Evolutionary conservation across 1,140 invertebrate genomes (phyloP).

Genomic region (Tyrophagus putrescentiae): DNA sequence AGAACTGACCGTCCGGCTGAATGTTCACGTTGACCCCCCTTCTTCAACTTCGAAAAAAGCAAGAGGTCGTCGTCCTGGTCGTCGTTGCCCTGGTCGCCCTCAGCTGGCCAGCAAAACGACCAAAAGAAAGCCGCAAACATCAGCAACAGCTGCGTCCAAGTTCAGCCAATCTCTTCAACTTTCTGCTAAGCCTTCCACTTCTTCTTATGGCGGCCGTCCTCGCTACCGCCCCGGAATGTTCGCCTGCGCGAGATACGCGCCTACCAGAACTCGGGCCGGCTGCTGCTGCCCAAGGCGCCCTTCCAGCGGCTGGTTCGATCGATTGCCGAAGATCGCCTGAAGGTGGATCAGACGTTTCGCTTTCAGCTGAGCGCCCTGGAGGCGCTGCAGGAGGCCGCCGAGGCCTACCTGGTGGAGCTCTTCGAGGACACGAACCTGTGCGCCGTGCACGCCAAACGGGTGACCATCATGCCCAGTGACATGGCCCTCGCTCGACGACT

Average conservation of each 20-base stretch:
- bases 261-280: conserved; percentile 35
- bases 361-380: conserved; percentile 20
- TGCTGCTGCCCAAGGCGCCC: conserved; percentile 31
- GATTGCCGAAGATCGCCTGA: conserved; percentile 13
- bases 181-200: no score
- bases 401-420: conserved; percentile 31
- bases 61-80: no score
- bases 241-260: conserved; percentile 34
- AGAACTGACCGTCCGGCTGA: no score
- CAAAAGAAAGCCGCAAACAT: no score
- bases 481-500: conserved; percentile 29
- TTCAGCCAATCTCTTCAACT: no score
- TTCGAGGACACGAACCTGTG: conserved; percentile 35
- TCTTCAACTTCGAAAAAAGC: no score
- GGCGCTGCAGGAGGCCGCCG: conserved; percentile 30
- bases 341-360: neutral
- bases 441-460: conserved; percentile 32
- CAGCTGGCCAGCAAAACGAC: no score
- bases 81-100: no score
- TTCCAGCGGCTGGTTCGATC: conserved; percentile 19
- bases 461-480: conserved; percentile 32
- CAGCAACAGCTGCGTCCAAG: no score
- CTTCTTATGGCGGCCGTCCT: no score
- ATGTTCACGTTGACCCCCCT: no score
- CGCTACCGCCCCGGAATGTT: conserved; percentile 34